phyloP scores from a whole-genome alignment of 2,888 invertebrate species.

The Mythimna vitellina region DNA sequence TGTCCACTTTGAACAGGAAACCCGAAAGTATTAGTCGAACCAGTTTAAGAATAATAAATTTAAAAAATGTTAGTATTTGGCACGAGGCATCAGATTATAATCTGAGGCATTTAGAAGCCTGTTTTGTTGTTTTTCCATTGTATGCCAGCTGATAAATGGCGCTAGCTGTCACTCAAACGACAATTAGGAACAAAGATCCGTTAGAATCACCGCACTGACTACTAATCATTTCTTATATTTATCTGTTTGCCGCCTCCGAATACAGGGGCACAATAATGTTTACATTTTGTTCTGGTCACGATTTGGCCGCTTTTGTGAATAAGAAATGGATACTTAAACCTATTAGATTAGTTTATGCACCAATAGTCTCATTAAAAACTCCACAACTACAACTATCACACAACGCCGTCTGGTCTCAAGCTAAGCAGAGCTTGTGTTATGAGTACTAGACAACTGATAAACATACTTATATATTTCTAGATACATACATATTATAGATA shows the following conservation, averaged over 20 bases:
- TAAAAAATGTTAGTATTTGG: constrained; percentile 24
- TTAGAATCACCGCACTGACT: constrained; percentile 74
- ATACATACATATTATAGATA: no score
- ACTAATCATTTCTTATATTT: constrained; percentile 78
- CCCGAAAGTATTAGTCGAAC: constrained; percentile 21
- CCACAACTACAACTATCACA: no score
- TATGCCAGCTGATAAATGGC: constrained; percentile 44
- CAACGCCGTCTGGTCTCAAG: no score
- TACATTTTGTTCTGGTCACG: constrained; percentile 82
- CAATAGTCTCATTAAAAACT: neutral
- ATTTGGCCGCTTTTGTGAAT: constrained; percentile 78
- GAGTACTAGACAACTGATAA: no score
- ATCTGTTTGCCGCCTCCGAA: constrained; percentile 67
- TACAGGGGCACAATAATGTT: constrained; percentile 64
- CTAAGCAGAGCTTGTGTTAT: no score
- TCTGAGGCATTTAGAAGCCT: constrained; percentile 34
- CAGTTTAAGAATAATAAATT: neutral
- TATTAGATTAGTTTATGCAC: constrained; percentile 34
- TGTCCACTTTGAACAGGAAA: constrained; percentile 18
- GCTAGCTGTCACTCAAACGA: constrained; percentile 66
- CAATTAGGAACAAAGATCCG: constrained; percentile 79
- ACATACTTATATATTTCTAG: no score
- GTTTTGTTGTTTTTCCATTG: constrained; percentile 48
- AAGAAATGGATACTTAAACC: constrained; percentile 68
- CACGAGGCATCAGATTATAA: constrained; percentile 38